Evolutionary conservation across 2,888 invertebrate genomes (phyloP).

Genomic region (Drosophila crucigera): DNA sequence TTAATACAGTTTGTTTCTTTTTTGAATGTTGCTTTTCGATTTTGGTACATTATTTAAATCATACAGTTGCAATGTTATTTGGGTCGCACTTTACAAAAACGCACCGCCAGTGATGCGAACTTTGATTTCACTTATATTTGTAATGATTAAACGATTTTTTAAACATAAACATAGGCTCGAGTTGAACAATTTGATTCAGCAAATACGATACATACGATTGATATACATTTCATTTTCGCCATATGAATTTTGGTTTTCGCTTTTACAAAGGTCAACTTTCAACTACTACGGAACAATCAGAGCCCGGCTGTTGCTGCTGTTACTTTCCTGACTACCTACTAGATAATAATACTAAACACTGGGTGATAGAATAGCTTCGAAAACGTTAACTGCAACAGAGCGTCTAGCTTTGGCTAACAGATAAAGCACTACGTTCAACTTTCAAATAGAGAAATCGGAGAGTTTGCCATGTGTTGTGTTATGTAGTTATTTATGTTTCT

Average conservation of each 20-base stretch:
- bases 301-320: constrained; percentile 43
- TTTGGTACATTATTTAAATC: constrained; percentile 54
- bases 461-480: constrained; percentile 24
- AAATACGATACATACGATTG: constrained; percentile 68
- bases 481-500: constrained; percentile 29
- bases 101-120: constrained; percentile 36
- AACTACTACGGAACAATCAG: constrained; percentile 53
- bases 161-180: constrained; percentile 46
- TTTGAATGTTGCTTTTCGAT: constrained; percentile 50
- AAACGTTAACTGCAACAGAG: constrained; percentile 56
- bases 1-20: constrained; percentile 66
- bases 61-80: constrained; percentile 25
- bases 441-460: constrained; percentile 36
- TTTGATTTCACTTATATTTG: constrained; percentile 27
- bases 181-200: constrained; percentile 63
- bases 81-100: constrained; percentile 42
- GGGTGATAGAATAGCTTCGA: constrained; percentile 63
- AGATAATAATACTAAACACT: constrained; percentile 65
- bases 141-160: constrained; percentile 31
- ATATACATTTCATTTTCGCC: constrained; percentile 49
- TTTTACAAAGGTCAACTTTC: constrained; percentile 44
- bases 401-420: constrained; percentile 46
- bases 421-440: constrained; percentile 58
- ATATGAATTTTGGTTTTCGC: constrained; percentile 34
- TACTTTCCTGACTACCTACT: constrained; percentile 59